Conservation (phyloP, 2,888 invertebrate species). For the Oxyscelio sp. region DNA sequence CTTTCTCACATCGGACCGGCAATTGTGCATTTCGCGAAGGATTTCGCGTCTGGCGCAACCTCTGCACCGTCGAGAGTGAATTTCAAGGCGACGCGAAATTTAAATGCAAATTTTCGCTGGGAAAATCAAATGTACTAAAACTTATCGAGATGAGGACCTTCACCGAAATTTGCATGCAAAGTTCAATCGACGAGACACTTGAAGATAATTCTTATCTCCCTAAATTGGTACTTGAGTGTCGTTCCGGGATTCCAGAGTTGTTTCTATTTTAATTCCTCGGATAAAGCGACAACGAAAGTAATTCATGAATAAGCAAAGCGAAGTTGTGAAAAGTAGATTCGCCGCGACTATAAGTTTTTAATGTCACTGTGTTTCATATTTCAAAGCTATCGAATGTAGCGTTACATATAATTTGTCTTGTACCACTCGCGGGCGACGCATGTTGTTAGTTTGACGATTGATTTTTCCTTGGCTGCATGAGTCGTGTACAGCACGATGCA, state of each 20-base stretch:
- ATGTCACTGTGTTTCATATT: constrained; percentile 27
- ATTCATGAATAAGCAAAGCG: background rate
- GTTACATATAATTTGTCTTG: constrained; percentile 38
- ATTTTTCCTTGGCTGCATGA: constrained; percentile 64
- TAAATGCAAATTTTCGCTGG: constrained; percentile 3
- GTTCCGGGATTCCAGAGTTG: background rate
- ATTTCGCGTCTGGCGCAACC: background rate
- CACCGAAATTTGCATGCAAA: background rate
- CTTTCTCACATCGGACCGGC: background rate
- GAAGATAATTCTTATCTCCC: background rate
- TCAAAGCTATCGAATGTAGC: constrained; percentile 39
- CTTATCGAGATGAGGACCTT: background rate
- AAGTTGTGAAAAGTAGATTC: constrained; percentile 16
- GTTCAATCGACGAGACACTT: background rate
- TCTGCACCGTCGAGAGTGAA: background rate
- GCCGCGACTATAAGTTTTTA: constrained; percentile 9
- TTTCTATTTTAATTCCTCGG: background rate
- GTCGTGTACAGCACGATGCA: constrained; percentile 42
- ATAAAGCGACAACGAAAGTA: constrained; percentile 7
- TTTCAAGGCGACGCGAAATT: background rate
- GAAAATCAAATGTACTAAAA: background rate
- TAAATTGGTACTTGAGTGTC: background rate
- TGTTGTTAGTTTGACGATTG: constrained; percentile 70
- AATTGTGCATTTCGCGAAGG: background rate
- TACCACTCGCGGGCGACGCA: constrained; percentile 38